Base-by-base conservation (phyloP, 2,888 invertebrate genomes). In the Eretmocerus hayati region DNA sequence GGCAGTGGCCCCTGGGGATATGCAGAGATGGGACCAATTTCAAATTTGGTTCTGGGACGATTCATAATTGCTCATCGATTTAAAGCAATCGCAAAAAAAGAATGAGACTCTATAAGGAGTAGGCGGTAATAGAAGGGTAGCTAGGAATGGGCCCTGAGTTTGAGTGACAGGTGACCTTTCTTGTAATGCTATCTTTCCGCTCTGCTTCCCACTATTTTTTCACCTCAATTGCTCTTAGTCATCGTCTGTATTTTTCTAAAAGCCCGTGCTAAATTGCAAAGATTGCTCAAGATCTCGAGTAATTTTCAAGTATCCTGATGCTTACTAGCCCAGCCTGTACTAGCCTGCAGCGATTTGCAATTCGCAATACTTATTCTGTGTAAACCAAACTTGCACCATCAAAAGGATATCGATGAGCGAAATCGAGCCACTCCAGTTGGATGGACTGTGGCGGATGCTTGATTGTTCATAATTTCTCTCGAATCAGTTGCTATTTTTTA, bases 131-230 rank as follows among this genome's bases (percentile, higher is more conserved):
- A 59, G 66, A 58, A 63, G 71, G 71, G 65, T 67, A 67, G 67
- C 66, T 65, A 67, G 67, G 65, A 65, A 64, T 63, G 62, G 64
- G 59, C 46, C 54, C 58, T 42, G n/a, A n/a, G n/a, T n/a, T 62
- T 70, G 71, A 71, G 71, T 65, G 71, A 71, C 71, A 70, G 70
- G 64, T 64, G 65, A 66, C 61, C 66, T 66, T 66, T 66, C 66
- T 65, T 65, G 62, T 64, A 64, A 63, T 36, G 22, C 19, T 36
- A 41, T 31, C 23, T 32, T 11, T 32, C 38, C 35, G 21, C n/a
- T n/a, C 5, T 39, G 15, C 6, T n/a, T 44, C 50, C 42, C 20
- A 5, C 30, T n/a, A n/a, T n/a, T n/a, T n/a, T n/a, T n/a, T n/a
- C n/a, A n/a, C n/a, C n/a, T n/a, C n/a, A n/a, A n/a, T n/a, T n/a